These are phyloP conservation scores for Anagrus nilaparvatae DNA, from an alignment of 1,140 invertebrate species.

Conservation along the genomic window DNA sequence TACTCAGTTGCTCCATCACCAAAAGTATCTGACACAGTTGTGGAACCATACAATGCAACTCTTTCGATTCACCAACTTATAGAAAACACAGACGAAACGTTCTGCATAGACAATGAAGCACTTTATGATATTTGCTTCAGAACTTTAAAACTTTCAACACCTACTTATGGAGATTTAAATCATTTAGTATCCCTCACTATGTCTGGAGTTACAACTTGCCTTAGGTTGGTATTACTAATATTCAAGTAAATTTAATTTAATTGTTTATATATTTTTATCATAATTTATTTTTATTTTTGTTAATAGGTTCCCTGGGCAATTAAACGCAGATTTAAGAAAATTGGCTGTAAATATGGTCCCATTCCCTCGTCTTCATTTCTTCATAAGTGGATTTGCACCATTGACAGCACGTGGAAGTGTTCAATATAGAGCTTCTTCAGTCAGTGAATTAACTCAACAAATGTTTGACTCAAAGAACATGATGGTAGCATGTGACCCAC, in stretches of 20 bases:
- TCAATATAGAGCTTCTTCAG: slow-evolving; percentile 51
- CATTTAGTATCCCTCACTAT: slow-evolving; percentile 52
- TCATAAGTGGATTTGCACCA: slow-evolving; percentile 54
- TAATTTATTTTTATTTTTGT: too few species aligned
- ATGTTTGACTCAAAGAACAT: slow-evolving; percentile 70
- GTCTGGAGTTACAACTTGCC: too few species aligned
- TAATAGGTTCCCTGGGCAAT: slow-evolving; percentile 55
- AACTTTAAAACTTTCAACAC: slow-evolving; percentile 45
- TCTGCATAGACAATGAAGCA: slow-evolving; percentile 49
- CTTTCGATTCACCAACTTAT: slow-evolving; percentile 48
- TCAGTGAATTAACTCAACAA: too few species aligned
- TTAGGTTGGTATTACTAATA: too few species aligned
- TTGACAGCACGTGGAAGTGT: slow-evolving; percentile 42
- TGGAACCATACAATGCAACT: slow-evolving; percentile 51
- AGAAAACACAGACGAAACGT: slow-evolving; percentile 48
- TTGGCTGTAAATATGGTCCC: slow-evolving; percentile 56
- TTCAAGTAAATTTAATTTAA: too few species aligned
- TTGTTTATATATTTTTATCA: too few species aligned
- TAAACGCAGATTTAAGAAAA: slow-evolving; percentile 53
- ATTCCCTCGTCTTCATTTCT: slow-evolving; percentile 56
- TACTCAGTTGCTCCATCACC: too few species aligned
- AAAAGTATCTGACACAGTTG: slow-evolving; percentile 46
- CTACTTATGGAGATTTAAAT: slow-evolving; percentile 45
- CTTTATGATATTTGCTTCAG: slow-evolving; percentile 48
- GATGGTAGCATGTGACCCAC: slow-evolving; percentile 77